These are phyloP conservation scores for Monochamus alternatus DNA, from an alignment of 2,888 invertebrate species.

Conservation along the genomic window DNA sequence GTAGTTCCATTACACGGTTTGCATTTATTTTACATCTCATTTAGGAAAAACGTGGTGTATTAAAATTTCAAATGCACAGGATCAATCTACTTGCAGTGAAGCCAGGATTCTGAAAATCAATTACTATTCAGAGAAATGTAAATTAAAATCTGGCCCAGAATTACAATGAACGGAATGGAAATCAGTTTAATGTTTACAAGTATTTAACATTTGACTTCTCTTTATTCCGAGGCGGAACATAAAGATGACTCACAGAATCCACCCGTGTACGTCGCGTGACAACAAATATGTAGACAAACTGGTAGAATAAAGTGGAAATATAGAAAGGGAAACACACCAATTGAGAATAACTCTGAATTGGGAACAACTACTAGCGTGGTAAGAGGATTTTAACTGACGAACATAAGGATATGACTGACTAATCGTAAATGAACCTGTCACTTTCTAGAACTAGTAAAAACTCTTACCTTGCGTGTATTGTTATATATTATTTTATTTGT, in stretches of 20 bases:
- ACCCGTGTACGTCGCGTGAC: too few relatives aligned
- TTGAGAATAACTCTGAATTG: not conserved
- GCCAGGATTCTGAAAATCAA: slow-evolving; percentile 22
- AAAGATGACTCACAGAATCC: too few relatives aligned
- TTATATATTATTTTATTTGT: too few relatives aligned
- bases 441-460: too few relatives aligned
- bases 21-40: not conserved
- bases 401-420: too few relatives aligned
- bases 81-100: slow-evolving; percentile 1
- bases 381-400: too few relatives aligned
- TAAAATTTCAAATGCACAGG: not conserved
- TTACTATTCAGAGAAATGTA: slow-evolving; percentile 31
- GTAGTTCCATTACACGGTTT: not conserved
- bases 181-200: slow-evolving; percentile 12
- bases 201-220: too few relatives aligned
- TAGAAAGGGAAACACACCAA: not conserved
- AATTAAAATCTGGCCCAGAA: slow-evolving; percentile 36
- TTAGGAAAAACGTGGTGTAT: not conserved
- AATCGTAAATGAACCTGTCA: too few relatives aligned
- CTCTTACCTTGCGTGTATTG: too few relatives aligned
- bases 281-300: too few relatives aligned
- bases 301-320: not conserved
- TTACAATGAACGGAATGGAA: slow-evolving; percentile 29
- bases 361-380: too few relatives aligned
- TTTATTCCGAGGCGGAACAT: too few relatives aligned